A percentile compares a stretch with the other conserved stretches of the same genome.
These are phyloP conservation scores for Ammodytes dubius DNA, from an alignment of 2,113 vertebrate genomes.

Conservation along the genomic window DNA sequence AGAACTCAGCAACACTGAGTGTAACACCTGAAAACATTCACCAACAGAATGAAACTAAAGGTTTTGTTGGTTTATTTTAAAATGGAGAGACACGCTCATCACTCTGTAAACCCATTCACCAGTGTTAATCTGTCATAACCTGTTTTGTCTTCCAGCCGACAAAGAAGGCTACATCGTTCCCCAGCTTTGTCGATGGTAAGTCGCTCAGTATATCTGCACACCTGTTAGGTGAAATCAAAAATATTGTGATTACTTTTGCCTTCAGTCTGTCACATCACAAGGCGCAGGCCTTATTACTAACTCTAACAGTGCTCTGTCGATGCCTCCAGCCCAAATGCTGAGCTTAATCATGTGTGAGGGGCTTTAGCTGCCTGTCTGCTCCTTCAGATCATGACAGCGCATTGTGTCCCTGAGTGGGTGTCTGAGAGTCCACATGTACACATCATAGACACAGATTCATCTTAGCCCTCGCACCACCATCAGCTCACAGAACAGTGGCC, in stretches of 20 bases:
- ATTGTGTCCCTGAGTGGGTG: slow-evolving; percentile 62
- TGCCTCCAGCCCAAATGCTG: slow-evolving; percentile 39
- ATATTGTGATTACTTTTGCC: slow-evolving; percentile 25
- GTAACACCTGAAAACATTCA: background rate
- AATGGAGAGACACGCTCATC: background rate
- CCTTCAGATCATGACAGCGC: slow-evolving; percentile 57
- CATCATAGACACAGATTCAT: slow-evolving; percentile 72
- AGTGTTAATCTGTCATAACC: slow-evolving; percentile 1
- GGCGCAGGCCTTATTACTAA: slow-evolving; percentile 3
- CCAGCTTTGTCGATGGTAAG: slow-evolving; percentile 99
- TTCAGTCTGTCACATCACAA: slow-evolving; percentile 1
- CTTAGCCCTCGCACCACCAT: slow-evolving; percentile 45
- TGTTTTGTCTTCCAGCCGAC: slow-evolving; percentile 86
- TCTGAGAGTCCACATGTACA: slow-evolving; percentile 72
- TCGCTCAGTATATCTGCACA: slow-evolving; percentile 49
- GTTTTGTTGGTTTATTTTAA: background rate
- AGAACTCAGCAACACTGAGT: background rate
- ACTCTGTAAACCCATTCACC: slow-evolving; percentile 4
- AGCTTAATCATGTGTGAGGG: slow-evolving; percentile 46
- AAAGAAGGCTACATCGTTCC: slow-evolving; percentile 95
- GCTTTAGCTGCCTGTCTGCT: slow-evolving; percentile 48
- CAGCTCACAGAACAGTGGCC: slow-evolving; percentile 54
- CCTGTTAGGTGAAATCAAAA: slow-evolving; percentile 46
- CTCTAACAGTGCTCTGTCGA: slow-evolving; percentile 2
- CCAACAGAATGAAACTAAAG: background rate